phyloP scores from a whole-genome alignment of 2,888 invertebrate genomes.

The Cephus spinipes region DNA sequence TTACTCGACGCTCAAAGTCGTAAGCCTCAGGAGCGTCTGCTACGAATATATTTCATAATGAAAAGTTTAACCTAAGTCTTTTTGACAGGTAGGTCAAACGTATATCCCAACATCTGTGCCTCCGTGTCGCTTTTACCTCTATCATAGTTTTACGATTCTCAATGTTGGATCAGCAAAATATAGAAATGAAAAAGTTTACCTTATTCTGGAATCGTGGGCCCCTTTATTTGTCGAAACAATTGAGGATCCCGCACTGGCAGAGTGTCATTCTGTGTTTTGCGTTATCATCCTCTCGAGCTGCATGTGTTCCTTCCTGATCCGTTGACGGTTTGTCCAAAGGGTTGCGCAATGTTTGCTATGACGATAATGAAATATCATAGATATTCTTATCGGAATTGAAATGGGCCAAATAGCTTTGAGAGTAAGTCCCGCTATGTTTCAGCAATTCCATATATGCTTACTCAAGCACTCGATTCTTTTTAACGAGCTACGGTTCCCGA shows the following conservation, averaged over 20 bases:
- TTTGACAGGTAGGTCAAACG: not conserved
- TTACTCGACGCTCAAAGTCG: not conserved
- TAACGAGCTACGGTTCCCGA: not conserved
- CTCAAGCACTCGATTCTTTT: not conserved
- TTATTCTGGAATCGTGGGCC: constrained; percentile 1
- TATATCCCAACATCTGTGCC: not conserved
- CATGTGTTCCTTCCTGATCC: constrained; percentile 17
- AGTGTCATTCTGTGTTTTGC: constrained; percentile 40
- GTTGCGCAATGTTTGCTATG: constrained; percentile 2
- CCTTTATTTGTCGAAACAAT: constrained; percentile 26
- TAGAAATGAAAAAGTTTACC: not conserved
- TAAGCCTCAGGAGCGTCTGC: no score
- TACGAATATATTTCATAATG: not conserved
- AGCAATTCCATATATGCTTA: not conserved
- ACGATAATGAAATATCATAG: constrained; percentile 7
- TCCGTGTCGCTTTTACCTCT: not conserved
- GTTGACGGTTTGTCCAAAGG: not conserved
- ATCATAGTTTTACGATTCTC: not conserved
- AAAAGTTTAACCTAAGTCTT: not conserved
- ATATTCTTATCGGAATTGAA: constrained; percentile 7
- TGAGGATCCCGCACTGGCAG: constrained; percentile 9
- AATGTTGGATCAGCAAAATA: not conserved
- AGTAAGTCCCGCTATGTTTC: not conserved
- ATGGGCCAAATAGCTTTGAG: not conserved
- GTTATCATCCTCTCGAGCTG: constrained; percentile 32